Conservation (phyloP, 2,888 invertebrate genomes). For the Stomorhina lunata region DNA sequence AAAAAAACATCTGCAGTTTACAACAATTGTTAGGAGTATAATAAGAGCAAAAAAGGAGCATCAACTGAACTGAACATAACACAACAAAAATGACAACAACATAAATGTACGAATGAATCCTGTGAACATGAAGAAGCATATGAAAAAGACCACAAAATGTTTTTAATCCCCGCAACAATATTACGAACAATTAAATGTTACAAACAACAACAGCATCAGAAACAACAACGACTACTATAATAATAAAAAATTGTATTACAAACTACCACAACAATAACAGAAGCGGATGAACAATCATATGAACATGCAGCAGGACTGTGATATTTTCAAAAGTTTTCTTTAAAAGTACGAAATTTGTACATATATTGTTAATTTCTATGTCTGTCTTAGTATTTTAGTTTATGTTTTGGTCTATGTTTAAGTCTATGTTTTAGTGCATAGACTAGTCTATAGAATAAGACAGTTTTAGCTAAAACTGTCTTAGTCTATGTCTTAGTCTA, state of each 20-base stretch:
- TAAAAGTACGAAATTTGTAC: neutral
- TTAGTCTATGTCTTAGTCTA: too few relatives aligned
- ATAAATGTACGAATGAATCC: neutral
- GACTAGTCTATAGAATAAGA: too few relatives aligned
- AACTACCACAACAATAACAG: slow-evolving; percentile 7
- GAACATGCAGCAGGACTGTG: neutral
- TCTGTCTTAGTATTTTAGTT: too few relatives aligned
- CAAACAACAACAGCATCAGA: slow-evolving; percentile 26
- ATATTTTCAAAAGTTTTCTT: neutral
- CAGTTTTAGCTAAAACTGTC: too few relatives aligned
- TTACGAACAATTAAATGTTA: slow-evolving; percentile 66
- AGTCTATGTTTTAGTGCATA: too few relatives aligned
- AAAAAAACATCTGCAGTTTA: slow-evolving; percentile 13
- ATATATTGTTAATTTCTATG: too few relatives aligned
- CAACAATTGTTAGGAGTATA: neutral
- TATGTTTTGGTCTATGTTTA: too few relatives aligned
- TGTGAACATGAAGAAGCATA: slow-evolving; percentile 30
- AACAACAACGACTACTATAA: neutral
- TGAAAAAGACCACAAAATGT: slow-evolving; percentile 51
- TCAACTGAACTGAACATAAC: neutral
- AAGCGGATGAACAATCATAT: neutral
- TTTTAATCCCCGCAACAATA: slow-evolving; percentile 62
- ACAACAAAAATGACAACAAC: slow-evolving; percentile 14
- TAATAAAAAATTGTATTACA: neutral
- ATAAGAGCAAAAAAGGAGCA: neutral